Conservation (phyloP, 2,888 invertebrate genomes). For the Pelosia muscerda region DNA sequence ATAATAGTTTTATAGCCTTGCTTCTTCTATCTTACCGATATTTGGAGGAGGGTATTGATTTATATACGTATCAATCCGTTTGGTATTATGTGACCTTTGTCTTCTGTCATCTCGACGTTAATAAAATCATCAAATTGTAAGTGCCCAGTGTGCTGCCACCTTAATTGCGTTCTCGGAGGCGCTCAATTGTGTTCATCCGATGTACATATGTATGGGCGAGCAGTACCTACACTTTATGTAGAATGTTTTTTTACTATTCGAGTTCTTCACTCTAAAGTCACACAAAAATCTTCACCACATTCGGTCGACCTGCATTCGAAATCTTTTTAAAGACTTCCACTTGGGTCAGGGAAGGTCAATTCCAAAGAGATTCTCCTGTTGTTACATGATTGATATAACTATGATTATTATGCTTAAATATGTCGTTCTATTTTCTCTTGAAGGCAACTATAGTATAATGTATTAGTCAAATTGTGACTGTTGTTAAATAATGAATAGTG, state of each 20-base stretch:
- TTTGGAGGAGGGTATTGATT: neutral
- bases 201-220: neutral
- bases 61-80: neutral
- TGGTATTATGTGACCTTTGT: neutral
- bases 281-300: too few species aligned
- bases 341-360: neutral
- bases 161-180: neutral
- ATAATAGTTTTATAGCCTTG: neutral
- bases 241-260: too few species aligned
- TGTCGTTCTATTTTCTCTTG: neutral
- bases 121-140: neutral
- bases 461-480: neutral
- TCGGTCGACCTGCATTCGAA: neutral
- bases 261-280: too few species aligned
- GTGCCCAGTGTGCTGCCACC: neutral
- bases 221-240: neutral
- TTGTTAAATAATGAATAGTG: slow-evolving; percentile 1
- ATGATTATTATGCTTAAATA: neutral
- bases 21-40: neutral
- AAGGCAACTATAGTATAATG: neutral
- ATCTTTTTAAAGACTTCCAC: neutral
- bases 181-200: neutral
- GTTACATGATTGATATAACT: neutral
- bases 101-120: neutral
- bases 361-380: neutral